Base-by-base conservation (phyloP, 2,888 invertebrate species). In the Andrena hattorfiana region DNA sequence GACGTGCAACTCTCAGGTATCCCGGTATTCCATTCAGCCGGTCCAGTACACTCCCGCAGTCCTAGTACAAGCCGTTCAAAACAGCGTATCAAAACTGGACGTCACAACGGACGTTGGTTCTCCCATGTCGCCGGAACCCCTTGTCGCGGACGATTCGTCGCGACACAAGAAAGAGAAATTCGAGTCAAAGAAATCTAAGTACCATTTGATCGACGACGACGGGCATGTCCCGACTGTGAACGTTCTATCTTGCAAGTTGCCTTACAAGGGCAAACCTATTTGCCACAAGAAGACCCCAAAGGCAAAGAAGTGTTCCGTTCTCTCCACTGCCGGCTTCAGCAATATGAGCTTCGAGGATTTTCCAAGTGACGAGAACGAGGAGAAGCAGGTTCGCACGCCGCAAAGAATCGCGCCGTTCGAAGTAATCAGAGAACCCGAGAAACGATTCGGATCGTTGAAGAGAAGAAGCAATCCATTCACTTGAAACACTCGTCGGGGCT, bases 301-400 rank as follows among this genome's bases (percentile, higher is more conserved):
- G 35, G 77, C 83, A 4, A 91, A 90, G 56, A 93, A 92, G 54
- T 81, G 83, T 16, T 90, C 90, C 16, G 84, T 87, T 10, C 89
- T 85, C 0, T 89, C 85, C 0, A 89, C 91, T 0, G 95, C 95
- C 8, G 96, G 96, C 4, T 96, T 97, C 90, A 96, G 96, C 89
- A 97, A 97, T 88, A 96, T 97, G 96, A 97, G 97, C 90, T 97
- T 97, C 89, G 97, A 97, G 91, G 97, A 97, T 93, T 96, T 96
- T 90, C 96, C 96, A 2, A 96, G 96, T 32, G 96, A 96, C 89
- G 95, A 96, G 71, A 95, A 95, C 80, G 95, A 95, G 67, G 92
- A 93, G 66, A 87, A 85, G 48, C 87, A 85, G 6, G 94, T 94
- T n/a, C 93, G 87, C 6, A 87, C 92, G 28, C 62, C 67, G 6